A percentile compares a stretch with the other conserved stretches of the same genome.
phyloP scores from a whole-genome alignment of 2,797 vertebrate species.

The Knipowitschia caucasica region DNA sequence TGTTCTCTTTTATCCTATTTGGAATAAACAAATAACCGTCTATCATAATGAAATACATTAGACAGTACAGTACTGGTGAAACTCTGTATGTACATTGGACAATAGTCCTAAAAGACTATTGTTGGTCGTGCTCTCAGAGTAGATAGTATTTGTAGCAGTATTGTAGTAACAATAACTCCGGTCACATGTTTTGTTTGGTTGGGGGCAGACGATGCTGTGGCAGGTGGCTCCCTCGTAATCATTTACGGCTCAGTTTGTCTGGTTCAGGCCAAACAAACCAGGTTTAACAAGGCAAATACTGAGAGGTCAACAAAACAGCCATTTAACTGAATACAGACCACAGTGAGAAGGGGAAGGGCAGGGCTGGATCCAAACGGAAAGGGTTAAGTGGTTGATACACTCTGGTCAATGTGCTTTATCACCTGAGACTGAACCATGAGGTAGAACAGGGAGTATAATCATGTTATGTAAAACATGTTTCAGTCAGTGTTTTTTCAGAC shows the following conservation, averaged over 20 bases:
- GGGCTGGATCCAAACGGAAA: background rate
- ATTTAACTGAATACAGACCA: constrained; percentile 30
- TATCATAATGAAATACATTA: too few species aligned
- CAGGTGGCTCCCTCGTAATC: constrained; percentile 59
- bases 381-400: constrained; percentile 2
- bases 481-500: too few species aligned
- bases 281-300: constrained; percentile 58
- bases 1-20: too few species aligned
- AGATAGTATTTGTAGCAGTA: background rate
- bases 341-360: background rate
- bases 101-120: too few species aligned
- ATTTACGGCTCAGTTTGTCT: constrained; percentile 59
- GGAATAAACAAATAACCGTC: too few species aligned
- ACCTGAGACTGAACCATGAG: too few species aligned
- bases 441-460: too few species aligned
- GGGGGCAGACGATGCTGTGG: constrained; percentile 29
- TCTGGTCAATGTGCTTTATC: constrained; percentile 12
- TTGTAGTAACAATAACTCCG: constrained; percentile 23
- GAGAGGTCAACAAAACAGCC: constrained; percentile 41
- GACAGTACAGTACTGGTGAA: too few species aligned
- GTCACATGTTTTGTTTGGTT: constrained; percentile 42
- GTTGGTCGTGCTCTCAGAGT: background rate
- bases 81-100: too few species aligned
- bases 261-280: constrained; percentile 57
- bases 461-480: too few species aligned